Base-by-base conservation (phyloP, 1,140 invertebrate species). In the Drosophila hydei region DNA sequence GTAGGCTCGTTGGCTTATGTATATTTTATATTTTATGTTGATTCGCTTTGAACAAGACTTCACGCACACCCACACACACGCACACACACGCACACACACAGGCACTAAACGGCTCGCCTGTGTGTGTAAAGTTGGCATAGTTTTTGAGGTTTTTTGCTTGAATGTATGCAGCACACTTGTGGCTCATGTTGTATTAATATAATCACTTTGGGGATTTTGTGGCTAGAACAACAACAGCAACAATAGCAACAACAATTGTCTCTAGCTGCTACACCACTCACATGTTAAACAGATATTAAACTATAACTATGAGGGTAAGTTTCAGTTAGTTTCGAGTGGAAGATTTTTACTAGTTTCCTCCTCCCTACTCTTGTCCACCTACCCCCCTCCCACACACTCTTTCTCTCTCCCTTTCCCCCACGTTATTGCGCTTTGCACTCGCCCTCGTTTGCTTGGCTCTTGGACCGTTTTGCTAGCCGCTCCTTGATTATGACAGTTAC, bases 121-220 rank as follows among this genome's bases (percentile, higher is more conserved):
- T 52, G 56, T 62, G 64, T 69, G 65, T 70, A 74, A 56, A 63
- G 33, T 83, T 83, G 70, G 60, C 70, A 83, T 71, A 76, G 79
- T 79, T 83, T 84, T 74, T 50, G 68, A 33, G 72, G 77, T 59
- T 51, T 59, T 45, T 40, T 68, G 79, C 71, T 72, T 74, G 52
- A 74, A 77, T 75, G 70, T 81, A 64, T 85, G 81, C 75, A 87
- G 72, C 83, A 87, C 83, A 87, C 83, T 87, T 87, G 83, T 87
- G 83, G 83, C 83, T 87, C 83, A 87, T 87, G 83, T 87, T 87
- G 83, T 88, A 88, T 88, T 88, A 83, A 88, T 88, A 88, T 88
- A 88, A 88, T 88, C 83, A 88, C 83, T 88, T 88, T 88, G 75
- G 83, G 83, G 80, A 88, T 88, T 79, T 89, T 78, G 72, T 75